Percentiles rank a stretch among this genome's conserved stretches.
Evolutionary conservation across 2,113 vertebrate genomes (phyloP).

Genomic region (Verasper variegatus): DNA sequence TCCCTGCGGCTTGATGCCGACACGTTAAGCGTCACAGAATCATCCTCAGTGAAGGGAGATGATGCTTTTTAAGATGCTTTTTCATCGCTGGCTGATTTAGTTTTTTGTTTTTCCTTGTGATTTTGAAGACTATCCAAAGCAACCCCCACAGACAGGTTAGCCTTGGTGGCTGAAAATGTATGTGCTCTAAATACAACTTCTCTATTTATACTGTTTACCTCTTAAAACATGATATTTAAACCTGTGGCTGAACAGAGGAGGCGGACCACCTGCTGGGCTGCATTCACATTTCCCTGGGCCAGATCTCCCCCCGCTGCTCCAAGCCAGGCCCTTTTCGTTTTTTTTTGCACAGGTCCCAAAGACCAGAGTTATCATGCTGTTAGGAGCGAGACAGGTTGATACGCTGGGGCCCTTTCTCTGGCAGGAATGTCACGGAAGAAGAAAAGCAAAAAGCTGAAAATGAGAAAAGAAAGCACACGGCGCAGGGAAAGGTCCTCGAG

Average conservation of each 20-base stretch:
- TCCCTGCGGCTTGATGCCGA: conserved; percentile 47
- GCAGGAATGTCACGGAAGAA: conserved; percentile 66
- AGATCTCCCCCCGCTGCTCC: conserved; percentile 37
- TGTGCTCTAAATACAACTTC: background rate
- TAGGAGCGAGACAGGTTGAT: conserved; percentile 61
- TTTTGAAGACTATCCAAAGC: conserved; percentile 10
- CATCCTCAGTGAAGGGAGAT: conserved; percentile 21
- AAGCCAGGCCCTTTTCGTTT: conserved; percentile 21
- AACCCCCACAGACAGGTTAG: background rate
- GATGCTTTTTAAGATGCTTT: conserved; percentile 18
- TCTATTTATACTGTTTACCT: background rate
- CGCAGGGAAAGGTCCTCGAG: conserved; percentile 61
- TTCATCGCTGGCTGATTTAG: conserved; percentile 17
- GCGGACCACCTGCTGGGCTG: background rate
- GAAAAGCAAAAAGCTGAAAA: conserved; percentile 52
- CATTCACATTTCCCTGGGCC: conserved; percentile 30
- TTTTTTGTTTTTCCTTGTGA: background rate
- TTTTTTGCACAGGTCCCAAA: conserved; percentile 33
- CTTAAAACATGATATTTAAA: conserved; percentile 3
- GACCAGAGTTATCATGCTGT: conserved; percentile 56
- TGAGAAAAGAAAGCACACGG: conserved; percentile 13
- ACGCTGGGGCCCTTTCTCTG: conserved; percentile 50
- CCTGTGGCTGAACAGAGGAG: background rate
- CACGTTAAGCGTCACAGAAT: conserved; percentile 43
- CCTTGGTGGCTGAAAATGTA: background rate